Evolutionary conservation across 2,888 invertebrate genomes (phyloP), one percentile per base, ranked within the genome.

Genomic region (Apocheima hispidaria): DNA sequence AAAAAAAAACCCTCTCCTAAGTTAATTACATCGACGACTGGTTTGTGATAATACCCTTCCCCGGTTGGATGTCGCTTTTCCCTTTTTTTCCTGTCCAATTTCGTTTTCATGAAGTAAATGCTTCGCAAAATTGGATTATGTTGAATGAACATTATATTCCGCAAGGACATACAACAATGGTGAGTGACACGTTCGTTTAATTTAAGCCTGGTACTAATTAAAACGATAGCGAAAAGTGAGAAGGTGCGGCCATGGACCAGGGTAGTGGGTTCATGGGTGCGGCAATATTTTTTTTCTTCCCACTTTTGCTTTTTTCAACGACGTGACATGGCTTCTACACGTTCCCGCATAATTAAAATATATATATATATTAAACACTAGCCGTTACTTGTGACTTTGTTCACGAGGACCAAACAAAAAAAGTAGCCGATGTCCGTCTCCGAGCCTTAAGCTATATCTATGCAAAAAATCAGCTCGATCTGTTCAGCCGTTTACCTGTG

Each of bases 101-200:
- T 63, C 62, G 56, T 68, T 72, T 74, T 73, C 73, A 75, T 78
- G 73, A 75, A 75, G 71, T 71, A 77, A 75, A 75, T 70, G 76
- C 70, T 69, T 70, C 67, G 69, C 65, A 77, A 78, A n/a, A 78
- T 75, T 75, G 73, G 71, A 80, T 77, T 81, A 75, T 62, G 65
- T 71, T 71, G 66, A 73, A 75, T 75, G 70, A 73, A 66, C 69
- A 70, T 51, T 40, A 51, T 68, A 68, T 70, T 63, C 77, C 76
- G 44, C 68, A 69, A 77, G 75, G 73, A 70, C 71, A 71, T 66
- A 68, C 55, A 68, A 70, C 62, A 71, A 71, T 69, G 49, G 59
- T 46, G 53, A 51, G 57, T 60, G 55, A 62, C 60, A 56, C 41
- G 40, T 65, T 68, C 62, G 67, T 70, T 74, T 62, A 61, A 53